A percentile compares a stretch with the other conserved stretches of the same genome.
Evolutionary conservation across 2,888 invertebrate genomes (phyloP).

Genomic region (Apotomis betuletana): DNA sequence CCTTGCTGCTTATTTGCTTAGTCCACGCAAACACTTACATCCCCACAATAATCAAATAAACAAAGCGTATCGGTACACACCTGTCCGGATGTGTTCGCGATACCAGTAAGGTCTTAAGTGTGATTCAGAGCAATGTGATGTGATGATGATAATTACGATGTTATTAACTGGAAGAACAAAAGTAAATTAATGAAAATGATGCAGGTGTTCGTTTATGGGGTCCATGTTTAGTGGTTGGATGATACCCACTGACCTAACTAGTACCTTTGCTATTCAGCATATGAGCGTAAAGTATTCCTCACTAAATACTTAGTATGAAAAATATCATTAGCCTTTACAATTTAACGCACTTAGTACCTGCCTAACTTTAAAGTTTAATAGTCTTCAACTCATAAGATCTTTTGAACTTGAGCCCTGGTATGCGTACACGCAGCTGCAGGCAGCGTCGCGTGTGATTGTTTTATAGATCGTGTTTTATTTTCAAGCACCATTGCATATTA

Average conservation of each 20-base stretch:
- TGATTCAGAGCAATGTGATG: not conserved
- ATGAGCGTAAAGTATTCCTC: too few species aligned
- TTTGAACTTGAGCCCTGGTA: not conserved
- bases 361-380: not conserved
- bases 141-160: too few species aligned
- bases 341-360: too few species aligned
- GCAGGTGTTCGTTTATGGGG: too few species aligned
- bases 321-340: too few species aligned
- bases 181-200: too few species aligned
- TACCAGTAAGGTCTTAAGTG: slow-evolving; percentile 12
- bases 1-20: slow-evolving; percentile 16
- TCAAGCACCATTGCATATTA: slow-evolving; percentile 6
- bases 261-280: too few species aligned
- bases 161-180: too few species aligned
- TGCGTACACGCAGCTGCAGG: slow-evolving; percentile 27
- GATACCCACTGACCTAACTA: too few species aligned
- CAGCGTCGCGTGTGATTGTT: slow-evolving; percentile 17
- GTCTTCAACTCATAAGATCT: not conserved
- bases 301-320: too few species aligned
- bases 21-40: slow-evolving; percentile 10
- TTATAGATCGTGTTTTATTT: slow-evolving; percentile 26
- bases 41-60: slow-evolving; percentile 16
- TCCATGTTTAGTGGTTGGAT: too few species aligned
- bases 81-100: slow-evolving; percentile 10
- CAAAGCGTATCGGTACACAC: slow-evolving; percentile 17